Evolutionary conservation across 2,113 vertebrate genomes (phyloP).

Genomic region (Spea multiplicata): DNA sequence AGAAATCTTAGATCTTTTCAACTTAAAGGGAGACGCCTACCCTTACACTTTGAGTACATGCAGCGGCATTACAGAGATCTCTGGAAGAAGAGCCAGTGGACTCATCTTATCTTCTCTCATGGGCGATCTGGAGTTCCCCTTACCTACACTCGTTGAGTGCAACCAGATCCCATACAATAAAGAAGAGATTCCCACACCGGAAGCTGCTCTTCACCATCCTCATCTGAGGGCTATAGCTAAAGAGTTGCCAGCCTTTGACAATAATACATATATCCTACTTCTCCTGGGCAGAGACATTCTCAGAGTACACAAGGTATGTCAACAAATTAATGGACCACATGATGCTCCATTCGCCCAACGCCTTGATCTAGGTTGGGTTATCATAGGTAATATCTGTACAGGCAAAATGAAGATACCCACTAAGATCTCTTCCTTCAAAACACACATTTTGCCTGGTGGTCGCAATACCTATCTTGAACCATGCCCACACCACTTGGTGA

Average conservation of each 20-base stretch:
- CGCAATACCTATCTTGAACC: background rate
- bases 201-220: too few species aligned
- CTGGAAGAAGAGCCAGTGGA: background rate
- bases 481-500: background rate
- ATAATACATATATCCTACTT: background rate
- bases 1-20: background rate
- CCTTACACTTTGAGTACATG: too few species aligned
- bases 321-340: background rate
- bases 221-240: background rate
- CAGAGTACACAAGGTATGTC: constrained; percentile 3
- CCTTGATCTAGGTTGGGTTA: background rate
- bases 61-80: background rate
- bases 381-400: too few species aligned
- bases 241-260: background rate
- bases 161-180: background rate
- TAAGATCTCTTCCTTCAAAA: background rate
- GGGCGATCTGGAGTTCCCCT: background rate
- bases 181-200: background rate
- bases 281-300: constrained; percentile 2
- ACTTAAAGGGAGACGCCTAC: background rate
- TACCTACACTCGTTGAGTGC: background rate
- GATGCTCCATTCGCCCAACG: background rate
- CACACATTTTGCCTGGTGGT: background rate
- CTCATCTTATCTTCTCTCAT: background rate
- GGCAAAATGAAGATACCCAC: constrained; percentile 1